Conservation (phyloP, 2,113 vertebrate genomes). For the Nothobranchius furzeri region DNA sequence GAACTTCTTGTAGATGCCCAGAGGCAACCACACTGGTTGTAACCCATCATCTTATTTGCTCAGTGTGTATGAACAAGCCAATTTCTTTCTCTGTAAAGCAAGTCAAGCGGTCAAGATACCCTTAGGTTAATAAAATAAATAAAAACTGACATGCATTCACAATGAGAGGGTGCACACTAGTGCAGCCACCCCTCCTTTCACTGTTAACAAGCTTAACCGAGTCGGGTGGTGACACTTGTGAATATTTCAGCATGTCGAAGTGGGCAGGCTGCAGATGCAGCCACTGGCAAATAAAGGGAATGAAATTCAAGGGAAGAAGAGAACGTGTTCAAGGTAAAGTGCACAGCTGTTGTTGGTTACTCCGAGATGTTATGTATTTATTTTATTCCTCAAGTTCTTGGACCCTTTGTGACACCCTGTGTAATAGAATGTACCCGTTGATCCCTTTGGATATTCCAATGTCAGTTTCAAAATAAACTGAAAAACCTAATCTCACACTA, state of each 20-base stretch:
- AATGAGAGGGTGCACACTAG: constrained; percentile 12
- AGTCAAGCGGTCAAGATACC: constrained; percentile 33
- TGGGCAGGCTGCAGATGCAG: constrained; percentile 10
- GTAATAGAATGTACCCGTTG: constrained; percentile 61
- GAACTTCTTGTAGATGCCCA: not conserved
- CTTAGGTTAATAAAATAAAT: not conserved
- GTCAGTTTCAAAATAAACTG: constrained; percentile 70
- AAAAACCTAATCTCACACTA: constrained; percentile 25
- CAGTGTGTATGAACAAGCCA: constrained; percentile 20
- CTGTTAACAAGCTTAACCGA: constrained; percentile 32
- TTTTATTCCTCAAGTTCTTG: constrained; percentile 56
- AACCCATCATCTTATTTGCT: constrained; percentile 38
- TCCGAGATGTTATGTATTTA: constrained; percentile 37
- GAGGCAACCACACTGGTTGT: constrained; percentile 1
- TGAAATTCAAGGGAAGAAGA: constrained; percentile 1
- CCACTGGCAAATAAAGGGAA: constrained; percentile 38
- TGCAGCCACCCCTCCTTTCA: constrained; percentile 5
- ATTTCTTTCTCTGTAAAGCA: constrained; percentile 17
- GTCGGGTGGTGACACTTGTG: constrained; percentile 21
- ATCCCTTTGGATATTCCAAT: constrained; percentile 62
- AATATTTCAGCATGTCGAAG: constrained; percentile 30
- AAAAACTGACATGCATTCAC: constrained; percentile 19
- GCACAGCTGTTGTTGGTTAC: constrained; percentile 8
- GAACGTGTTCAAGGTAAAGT: constrained; percentile 24
- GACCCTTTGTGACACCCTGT: constrained; percentile 53